A percentile compares a stretch with the other conserved stretches of the same genome.
phyloP scores from a whole-genome alignment of 1,140 invertebrate genomes.

The Coboldia fuscipes region DNA sequence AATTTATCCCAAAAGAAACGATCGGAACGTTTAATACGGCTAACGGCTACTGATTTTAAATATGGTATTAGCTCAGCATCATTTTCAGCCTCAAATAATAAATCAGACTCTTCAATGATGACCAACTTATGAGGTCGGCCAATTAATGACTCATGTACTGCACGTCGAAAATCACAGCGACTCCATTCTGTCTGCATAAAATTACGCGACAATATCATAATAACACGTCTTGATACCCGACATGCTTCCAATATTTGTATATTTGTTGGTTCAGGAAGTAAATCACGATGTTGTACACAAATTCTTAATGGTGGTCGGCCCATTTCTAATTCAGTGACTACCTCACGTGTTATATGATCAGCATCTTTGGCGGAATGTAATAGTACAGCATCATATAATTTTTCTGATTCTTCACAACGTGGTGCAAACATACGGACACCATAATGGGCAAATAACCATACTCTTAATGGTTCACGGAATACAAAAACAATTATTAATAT shows the following conservation, averaged over 20 bases:
- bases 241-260: constrained; percentile 60
- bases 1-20: constrained; percentile 81
- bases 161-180: constrained; percentile 57
- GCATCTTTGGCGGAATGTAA: constrained; percentile 85
- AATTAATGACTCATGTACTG: constrained; percentile 61
- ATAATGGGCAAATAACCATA: constrained; percentile 75
- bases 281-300: constrained; percentile 67
- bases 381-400: constrained; percentile 79
- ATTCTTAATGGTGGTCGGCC: constrained; percentile 46
- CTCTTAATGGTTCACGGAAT: constrained; percentile 59
- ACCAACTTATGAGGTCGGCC: constrained; percentile 63
- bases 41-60: constrained; percentile 63
- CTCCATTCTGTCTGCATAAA: constrained; percentile 73
- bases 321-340: constrained; percentile 66
- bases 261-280: constrained; percentile 35
- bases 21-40: constrained; percentile 67
- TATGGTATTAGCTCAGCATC: constrained; percentile 74
- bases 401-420: constrained; percentile 52
- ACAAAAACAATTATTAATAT: constrained; percentile 57
- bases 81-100: constrained; percentile 45
- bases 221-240: constrained; percentile 56
- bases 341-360: constrained; percentile 61
- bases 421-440: constrained; percentile 52
- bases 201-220: constrained; percentile 58
- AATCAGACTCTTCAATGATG: constrained; percentile 57